A percentile compares a stretch with the other conserved stretches of the same genome.
Evolutionary conservation across 1,140 invertebrate species (phyloP).

Genomic region (Drosophila ogumai): DNA sequence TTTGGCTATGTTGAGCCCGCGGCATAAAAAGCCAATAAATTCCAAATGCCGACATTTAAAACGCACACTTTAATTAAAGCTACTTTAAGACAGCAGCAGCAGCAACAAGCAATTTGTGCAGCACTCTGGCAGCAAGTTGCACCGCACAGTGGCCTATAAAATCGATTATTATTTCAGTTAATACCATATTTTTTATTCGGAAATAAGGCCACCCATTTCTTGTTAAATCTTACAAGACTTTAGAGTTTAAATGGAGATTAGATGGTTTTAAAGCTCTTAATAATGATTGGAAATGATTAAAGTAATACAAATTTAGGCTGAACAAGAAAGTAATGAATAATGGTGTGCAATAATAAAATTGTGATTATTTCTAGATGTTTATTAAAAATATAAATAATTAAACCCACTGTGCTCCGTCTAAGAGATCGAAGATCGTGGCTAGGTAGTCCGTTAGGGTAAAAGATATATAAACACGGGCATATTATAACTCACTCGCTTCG

Average conservation of each 20-base stretch:
- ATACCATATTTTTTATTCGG: background rate
- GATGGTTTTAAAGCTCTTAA: background rate
- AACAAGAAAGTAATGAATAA: background rate
- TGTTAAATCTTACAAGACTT: background rate
- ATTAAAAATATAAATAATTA: background rate
- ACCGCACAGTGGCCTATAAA: conserved; percentile 19
- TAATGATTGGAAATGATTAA: background rate
- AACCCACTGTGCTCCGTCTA: background rate
- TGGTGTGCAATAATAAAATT: background rate
- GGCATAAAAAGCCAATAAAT: conserved; percentile 72
- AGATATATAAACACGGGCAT: conserved; percentile 63
- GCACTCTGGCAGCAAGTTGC: conserved; percentile 29
- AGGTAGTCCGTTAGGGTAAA: conserved; percentile 47
- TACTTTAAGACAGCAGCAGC: conserved; percentile 40
- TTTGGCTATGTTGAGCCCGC: conserved; percentile 2
- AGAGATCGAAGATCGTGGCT: conserved; percentile 61
- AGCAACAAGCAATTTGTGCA: conserved; percentile 44
- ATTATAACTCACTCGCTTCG: conserved; percentile 55
- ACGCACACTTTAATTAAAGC: conserved; percentile 80
- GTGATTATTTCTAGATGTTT: background rate
- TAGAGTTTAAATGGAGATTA: background rate
- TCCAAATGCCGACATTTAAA: conserved; percentile 68
- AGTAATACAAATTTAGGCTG: too few relatives aligned
- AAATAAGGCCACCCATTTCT: background rate
- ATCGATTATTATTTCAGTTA: conserved; percentile 11